Conservation (phyloP, 1,140 invertebrate genomes). For the Cotesia vestalis region DNA sequence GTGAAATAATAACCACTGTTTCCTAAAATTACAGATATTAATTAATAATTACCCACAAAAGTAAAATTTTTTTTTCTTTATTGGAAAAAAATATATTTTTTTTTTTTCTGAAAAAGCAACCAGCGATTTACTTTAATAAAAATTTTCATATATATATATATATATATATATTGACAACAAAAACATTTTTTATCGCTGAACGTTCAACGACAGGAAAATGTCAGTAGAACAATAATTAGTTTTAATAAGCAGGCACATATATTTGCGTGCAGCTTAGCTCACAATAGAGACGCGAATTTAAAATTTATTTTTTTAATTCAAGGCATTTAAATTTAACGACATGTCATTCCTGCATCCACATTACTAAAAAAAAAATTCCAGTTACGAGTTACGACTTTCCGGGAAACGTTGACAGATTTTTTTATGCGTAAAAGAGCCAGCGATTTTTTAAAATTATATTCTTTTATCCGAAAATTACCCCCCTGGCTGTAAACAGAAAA, state of each 20-base stretch:
- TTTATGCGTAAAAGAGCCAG: background rate
- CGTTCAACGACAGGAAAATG: conserved; percentile 21
- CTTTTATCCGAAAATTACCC: background rate
- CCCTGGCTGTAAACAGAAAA: conserved; percentile 2
- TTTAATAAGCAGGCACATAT: conserved; percentile 6
- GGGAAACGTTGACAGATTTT: conserved; percentile 23
- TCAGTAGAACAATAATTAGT: conserved; percentile 27
- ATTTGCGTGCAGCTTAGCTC: conserved; percentile 29
- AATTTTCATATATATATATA: too few relatives aligned
- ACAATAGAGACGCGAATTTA: conserved; percentile 7
- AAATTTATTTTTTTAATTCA: conserved; percentile 25
- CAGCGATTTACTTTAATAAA: too few relatives aligned
- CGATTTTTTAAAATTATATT: conserved; percentile 1
- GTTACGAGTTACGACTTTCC: conserved; percentile 9
- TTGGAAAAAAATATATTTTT: too few relatives aligned
- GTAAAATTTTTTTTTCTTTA: too few relatives aligned
- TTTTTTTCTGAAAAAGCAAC: too few relatives aligned
- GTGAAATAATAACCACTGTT: too few relatives aligned
- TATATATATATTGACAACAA: too few relatives aligned
- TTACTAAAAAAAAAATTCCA: background rate
- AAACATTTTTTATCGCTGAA: conserved; percentile 21
- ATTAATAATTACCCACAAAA: too few relatives aligned
- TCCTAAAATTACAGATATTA: too few relatives aligned
- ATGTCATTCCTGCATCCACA: conserved; percentile 15
- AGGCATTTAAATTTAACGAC: conserved; percentile 28